Base-by-base conservation (phyloP, 1,140 invertebrate genomes). In the Ditylenchus dipsaci region DNA sequence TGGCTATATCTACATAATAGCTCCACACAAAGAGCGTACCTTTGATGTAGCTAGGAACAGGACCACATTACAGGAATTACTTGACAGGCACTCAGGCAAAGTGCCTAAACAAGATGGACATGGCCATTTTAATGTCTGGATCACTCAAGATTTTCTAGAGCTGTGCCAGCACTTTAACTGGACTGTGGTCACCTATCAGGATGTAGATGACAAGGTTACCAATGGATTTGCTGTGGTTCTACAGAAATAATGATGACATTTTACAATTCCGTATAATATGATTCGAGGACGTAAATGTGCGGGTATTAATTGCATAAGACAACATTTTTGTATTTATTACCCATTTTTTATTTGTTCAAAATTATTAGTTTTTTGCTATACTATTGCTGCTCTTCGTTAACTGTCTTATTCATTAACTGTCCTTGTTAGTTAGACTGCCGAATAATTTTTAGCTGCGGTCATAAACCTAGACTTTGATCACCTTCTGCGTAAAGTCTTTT, bases 1-100 rank as follows among this genome's bases (percentile, higher is more conserved):
- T 26, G 63, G 63, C 27, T 65, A 45, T 57, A 45, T 65, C 3
- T 65, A 45, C 63, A 65, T 65, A 57, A 57, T 53, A 13, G 43
- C 57, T n/a, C 63, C 63, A 57, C 63, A 65, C 27, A 65, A 65
- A 65, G 63, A 65, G 19, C 63, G 63, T 15, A 65, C 63, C 17
- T 15, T 23, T 30, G 63, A 65, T 26, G 15, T 8, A 3, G 1
- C 8, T 23, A 11, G 30, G 21, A 45, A 45, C 17, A 45, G 63
- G 15, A 65, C 63, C 1, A 30, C 63, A 43, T 23, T 65, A 19
- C 1, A 30, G 7, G 63, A 65, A 53, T 45, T 65, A 29, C 17
- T 65, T 1, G 33, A 53, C 8, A 45, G 63, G 1, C 63, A 65
- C 21, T n/a, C 59, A 19, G 21, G 21, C 43, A 19, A 43, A 29